Conservation (phyloP, 2,113 vertebrate genomes). For the Ameiurus melas region DNA sequence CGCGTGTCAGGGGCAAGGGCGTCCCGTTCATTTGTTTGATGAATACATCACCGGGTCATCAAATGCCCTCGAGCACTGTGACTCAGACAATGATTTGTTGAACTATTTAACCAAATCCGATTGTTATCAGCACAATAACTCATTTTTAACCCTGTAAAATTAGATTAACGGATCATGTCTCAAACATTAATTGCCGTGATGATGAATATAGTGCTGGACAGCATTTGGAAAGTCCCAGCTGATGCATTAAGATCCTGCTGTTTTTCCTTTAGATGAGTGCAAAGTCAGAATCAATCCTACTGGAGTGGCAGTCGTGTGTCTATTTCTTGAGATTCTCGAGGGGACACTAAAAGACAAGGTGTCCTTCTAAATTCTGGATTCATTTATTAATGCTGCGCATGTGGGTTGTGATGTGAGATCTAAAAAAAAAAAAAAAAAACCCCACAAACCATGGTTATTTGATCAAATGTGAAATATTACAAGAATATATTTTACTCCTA, state of each 20-base stretch:
- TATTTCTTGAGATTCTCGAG: neutral
- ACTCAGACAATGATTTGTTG: slow-evolving; percentile 53
- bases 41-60: slow-evolving; percentile 58
- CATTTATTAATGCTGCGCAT: neutral
- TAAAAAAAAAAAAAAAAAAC: neutral
- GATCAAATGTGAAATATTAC: neutral
- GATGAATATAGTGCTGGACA: slow-evolving; percentile 32
- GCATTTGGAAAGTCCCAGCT: slow-evolving; percentile 13
- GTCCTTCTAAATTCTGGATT: neutral
- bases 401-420: too few species aligned
- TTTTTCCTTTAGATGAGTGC: slow-evolving; percentile 12
- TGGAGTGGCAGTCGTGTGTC: slow-evolving; percentile 21
- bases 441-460: neutral
- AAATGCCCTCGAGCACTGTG: slow-evolving; percentile 51
- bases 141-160: slow-evolving; percentile 41
- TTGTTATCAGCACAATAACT: slow-evolving; percentile 35
- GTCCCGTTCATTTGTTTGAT: slow-evolving; percentile 65
- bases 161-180: slow-evolving; percentile 32
- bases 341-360: slow-evolving; percentile 11
- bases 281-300: slow-evolving; percentile 30
- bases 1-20: slow-evolving; percentile 54
- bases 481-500: neutral
- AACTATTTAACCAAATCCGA: slow-evolving; percentile 56
- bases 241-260: slow-evolving; percentile 31
- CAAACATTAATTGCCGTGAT: slow-evolving; percentile 34